Base-by-base conservation (phyloP, 2,797 vertebrate genomes). In the Peromyscus aztecus region DNA sequence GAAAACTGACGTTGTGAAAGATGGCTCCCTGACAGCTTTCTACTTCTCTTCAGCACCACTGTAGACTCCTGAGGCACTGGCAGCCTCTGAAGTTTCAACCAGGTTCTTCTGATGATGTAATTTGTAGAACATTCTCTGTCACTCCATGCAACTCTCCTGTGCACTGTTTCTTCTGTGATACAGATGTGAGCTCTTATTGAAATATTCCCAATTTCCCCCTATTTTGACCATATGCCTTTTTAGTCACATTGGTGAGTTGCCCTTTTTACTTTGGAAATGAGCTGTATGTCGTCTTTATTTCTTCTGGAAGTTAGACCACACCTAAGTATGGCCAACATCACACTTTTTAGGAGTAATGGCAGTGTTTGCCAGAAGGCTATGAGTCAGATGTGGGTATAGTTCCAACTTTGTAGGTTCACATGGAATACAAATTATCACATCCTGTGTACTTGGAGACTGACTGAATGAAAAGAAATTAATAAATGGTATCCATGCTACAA, bases 191-290 rank as follows among this genome's bases (percentile, higher is more conserved):
- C 85, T 85, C 81, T 92, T 94, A 55, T 89, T 94, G 94, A 91
- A 67, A 80, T 83, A 0, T 95, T 94, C 73, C 31, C 4, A 17
- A 6, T 97, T 63, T 24, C 2, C 52, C 88, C 61, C 34, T 31
- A 78, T 96, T 96, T 85, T 69, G 81, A 93, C 92, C 43, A n/a
- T 96, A 75, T 94, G 93, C 75, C 82, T 90, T 83, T 95, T 92
- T 93, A 9, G 87, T 95, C 94, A 93, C 87, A 84, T 82, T 40
- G 93, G 57, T 98, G 98, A 98, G 96, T 98, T 98, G 97, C 93
- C 17, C 37, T 85, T 97, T 97, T 94, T 76, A 61, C 89, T 93
- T 83, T 12, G 16, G 0, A 88, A 96, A 94, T 78, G 85, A 86
- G 80, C 43, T 86, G 0, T 80, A 12, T 91, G 89, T 52, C 93